Percentiles rank a stretch among this genome's conserved stretches.
Conservation (phyloP, 2,888 invertebrate species). For the Myathropa florea region DNA sequence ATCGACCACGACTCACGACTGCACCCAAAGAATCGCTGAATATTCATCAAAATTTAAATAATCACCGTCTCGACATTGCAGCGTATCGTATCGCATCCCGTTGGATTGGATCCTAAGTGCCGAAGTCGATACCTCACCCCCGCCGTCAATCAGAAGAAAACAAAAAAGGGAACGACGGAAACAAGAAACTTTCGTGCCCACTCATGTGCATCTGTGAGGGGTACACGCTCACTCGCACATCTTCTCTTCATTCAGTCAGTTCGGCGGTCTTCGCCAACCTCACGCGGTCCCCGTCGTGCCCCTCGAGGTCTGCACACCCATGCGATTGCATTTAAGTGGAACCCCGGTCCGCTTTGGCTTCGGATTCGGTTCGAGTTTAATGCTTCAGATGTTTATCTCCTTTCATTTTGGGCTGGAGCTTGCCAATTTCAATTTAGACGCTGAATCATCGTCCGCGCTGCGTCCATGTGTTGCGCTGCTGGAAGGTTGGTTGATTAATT, state of each 20-base stretch:
- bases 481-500: slow-evolving; percentile 25
- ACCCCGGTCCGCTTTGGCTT: neutral
- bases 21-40: slow-evolving; percentile 25
- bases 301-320: no score
- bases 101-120: neutral
- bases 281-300: neutral
- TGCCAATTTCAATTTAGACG: slow-evolving; percentile 44
- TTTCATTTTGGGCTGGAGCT: slow-evolving; percentile 19
- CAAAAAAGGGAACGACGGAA: neutral
- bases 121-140: neutral
- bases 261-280: slow-evolving; percentile 17
- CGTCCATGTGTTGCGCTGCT: neutral
- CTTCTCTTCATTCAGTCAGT: slow-evolving; percentile 2
- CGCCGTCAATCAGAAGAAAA: slow-evolving; percentile 12
- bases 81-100: neutral
- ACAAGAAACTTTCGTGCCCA: slow-evolving; percentile 33
- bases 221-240: neutral
- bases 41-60: slow-evolving; percentile 21
- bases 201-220: slow-evolving; percentile 41
- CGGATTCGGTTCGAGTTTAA: neutral
- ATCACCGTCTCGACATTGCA: neutral
- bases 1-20: neutral
- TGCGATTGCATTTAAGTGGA: slow-evolving; percentile 35
- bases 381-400: slow-evolving; percentile 30
- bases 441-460: slow-evolving; percentile 33